Percentiles rank a stretch among this genome's conserved stretches.
Evolutionary conservation across 2,113 vertebrate genomes (phyloP).

Genomic region (Glaucidium brasilianum): DNA sequence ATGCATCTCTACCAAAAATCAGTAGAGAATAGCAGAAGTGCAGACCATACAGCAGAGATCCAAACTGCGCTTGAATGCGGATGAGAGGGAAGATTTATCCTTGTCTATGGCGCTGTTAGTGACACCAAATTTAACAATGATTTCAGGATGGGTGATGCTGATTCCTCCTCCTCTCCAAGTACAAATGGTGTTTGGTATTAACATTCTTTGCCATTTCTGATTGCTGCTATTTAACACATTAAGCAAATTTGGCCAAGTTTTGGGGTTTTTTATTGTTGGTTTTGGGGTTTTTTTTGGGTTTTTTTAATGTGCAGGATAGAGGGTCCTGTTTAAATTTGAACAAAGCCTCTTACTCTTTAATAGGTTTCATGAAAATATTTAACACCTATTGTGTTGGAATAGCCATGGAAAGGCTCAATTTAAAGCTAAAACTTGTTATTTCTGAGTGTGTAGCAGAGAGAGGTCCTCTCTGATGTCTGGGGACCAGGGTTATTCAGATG

Average conservation of each 20-base stretch:
- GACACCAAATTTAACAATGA: background rate
- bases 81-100: slow-evolving; percentile 4
- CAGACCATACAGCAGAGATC: background rate
- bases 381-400: background rate
- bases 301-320: background rate
- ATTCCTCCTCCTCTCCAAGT: background rate
- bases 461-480: background rate
- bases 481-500: background rate
- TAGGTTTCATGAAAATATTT: background rate
- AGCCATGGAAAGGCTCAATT: background rate
- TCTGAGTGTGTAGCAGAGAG: background rate
- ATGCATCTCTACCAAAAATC: background rate
- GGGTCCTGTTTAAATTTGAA: background rate
- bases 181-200: background rate
- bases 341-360: background rate
- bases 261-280: too few relatives aligned
- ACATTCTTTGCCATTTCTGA: background rate
- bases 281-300: too few relatives aligned
- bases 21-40: background rate
- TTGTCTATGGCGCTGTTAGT: background rate
- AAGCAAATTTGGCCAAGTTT: background rate
- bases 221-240: background rate
- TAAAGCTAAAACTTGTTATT: background rate
- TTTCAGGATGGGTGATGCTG: background rate
- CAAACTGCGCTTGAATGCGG: fast-evolving